Conservation (phyloP, 92 coral and sea anemone genomes). For the Paramuricea clavata region DNA sequence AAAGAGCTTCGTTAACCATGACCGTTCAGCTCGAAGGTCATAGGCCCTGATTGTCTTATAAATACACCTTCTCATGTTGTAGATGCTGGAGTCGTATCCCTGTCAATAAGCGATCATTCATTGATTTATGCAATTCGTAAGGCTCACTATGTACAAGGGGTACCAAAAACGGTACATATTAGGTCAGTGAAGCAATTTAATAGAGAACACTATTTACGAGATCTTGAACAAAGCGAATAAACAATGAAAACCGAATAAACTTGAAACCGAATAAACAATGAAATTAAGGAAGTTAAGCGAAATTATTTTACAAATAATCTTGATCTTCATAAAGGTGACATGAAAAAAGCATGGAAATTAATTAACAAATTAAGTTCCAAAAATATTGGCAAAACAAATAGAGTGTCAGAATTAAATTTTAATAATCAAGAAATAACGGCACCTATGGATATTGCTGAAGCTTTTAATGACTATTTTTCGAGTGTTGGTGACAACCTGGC, state of each 20-base stretch:
- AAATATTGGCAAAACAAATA: not conserved
- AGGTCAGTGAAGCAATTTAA: too few species aligned
- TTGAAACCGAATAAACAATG: not conserved
- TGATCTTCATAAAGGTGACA: slow-evolving; percentile 36
- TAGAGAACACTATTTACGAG: too few species aligned
- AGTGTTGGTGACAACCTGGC: slow-evolving; percentile 47
- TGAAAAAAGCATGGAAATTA: slow-evolving; percentile 48
- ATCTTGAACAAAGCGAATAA: too few species aligned
- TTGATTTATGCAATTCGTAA: not conserved
- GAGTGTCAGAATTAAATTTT: slow-evolving; percentile 19
- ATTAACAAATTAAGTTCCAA: slow-evolving; percentile 33
- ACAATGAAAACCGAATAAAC: too few species aligned
- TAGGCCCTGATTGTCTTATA: too few species aligned
- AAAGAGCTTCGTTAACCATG: too few species aligned
- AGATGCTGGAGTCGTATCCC: too few species aligned
- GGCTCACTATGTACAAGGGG: not conserved
- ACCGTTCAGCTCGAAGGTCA: too few species aligned
- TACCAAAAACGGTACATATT: too few species aligned
- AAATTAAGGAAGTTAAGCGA: not conserved
- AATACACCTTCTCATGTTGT: too few species aligned
- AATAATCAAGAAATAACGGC: slow-evolving; percentile 24
- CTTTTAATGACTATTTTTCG: slow-evolving; percentile 46
- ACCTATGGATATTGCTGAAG: slow-evolving; percentile 44
- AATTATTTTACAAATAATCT: not conserved
- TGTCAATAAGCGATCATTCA: too few species aligned